A percentile compares a stretch with the other conserved stretches of the same genome.
Conservation (phyloP, 2,113 vertebrate genomes). For the Aleadryas rufinucha region DNA sequence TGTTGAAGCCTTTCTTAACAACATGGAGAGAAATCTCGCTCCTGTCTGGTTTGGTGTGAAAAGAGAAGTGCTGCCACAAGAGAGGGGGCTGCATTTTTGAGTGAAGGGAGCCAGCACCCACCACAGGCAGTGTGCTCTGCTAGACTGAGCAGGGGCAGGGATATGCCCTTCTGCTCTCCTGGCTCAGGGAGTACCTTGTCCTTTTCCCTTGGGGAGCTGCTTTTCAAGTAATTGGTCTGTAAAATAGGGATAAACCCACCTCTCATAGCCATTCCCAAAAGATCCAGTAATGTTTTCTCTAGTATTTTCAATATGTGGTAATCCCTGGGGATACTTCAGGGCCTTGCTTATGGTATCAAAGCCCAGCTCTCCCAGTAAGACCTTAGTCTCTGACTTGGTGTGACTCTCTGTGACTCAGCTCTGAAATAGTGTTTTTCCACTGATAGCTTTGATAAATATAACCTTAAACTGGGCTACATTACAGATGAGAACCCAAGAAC, state of each 20-base stretch:
- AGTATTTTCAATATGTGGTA: not conserved
- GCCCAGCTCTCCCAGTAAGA: not conserved
- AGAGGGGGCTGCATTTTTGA: rapidly evolving
- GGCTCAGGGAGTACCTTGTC: not conserved
- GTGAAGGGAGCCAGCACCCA: rapidly evolving
- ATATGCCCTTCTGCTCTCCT: not conserved
- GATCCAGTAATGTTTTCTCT: not conserved
- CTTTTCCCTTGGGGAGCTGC: not conserved
- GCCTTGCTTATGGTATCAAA: not conserved
- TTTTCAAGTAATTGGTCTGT: not conserved
- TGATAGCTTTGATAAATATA: slow-evolving; percentile 12
- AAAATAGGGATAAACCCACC: not conserved
- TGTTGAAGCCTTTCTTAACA: not conserved
- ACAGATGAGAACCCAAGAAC: not conserved
- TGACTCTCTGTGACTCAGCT: not conserved
- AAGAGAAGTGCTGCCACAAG: not conserved
- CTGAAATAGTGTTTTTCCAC: slow-evolving; percentile 28
- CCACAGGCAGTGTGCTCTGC: not conserved
- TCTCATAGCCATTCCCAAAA: not conserved
- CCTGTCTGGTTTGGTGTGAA: not conserved
- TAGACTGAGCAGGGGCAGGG: not conserved
- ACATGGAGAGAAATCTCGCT: not conserved
- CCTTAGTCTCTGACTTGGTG: not conserved
- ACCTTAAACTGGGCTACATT: slow-evolving; percentile 3
- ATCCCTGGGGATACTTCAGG: not conserved